Base-by-base conservation (phyloP, 2,797 vertebrate genomes). In the Ceryle rudis region DNA sequence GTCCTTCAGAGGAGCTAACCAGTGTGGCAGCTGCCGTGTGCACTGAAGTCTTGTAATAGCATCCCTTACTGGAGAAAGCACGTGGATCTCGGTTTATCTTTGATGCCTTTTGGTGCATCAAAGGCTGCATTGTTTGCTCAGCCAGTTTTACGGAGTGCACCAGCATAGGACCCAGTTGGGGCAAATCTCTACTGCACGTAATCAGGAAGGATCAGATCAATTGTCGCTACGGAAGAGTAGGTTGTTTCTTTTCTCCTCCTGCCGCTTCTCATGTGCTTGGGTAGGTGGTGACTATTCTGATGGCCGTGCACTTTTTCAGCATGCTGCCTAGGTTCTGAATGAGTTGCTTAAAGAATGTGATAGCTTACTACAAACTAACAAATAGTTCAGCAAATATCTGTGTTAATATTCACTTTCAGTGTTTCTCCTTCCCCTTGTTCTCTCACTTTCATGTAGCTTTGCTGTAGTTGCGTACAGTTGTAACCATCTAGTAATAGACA, bases 1-100 rank as follows among this genome's bases (percentile, higher is more conserved):
- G 80, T 46, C 89, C 75, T 92, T 87, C 41, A 84, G 94, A 72
- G 74, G 77, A 81, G 72, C 47, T 89, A 42, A 86, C 66, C 57
- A 33, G 49, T 44, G 35, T 15, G 37, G 88, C 74, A 81, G n/a
- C 86, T 60, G 69, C 65, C 79, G 89, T 73, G 16, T 91, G 89
- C 87, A 54, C 87, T 33, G 23, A 26, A 29, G 33, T 49, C 11
- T 37, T 37, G 1, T 41, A 33, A 17, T 3, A 73, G 21, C 41
- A 39, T 70, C 28, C 15, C 14, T 0, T 72, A 35, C 85, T 58
- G 75, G 75, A 69, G 61, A 64, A 60, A 70, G 44, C 72, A 6
- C 3, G 14, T 52, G 65, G 47, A 44, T 62, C 62, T 89, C 46
- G 22, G 61, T 71, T 78, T 65, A 25, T 57, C 39, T 70, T 60